Evolutionary conservation across 1,140 invertebrate species (phyloP).

Genomic region (Eulimnadia texana): DNA sequence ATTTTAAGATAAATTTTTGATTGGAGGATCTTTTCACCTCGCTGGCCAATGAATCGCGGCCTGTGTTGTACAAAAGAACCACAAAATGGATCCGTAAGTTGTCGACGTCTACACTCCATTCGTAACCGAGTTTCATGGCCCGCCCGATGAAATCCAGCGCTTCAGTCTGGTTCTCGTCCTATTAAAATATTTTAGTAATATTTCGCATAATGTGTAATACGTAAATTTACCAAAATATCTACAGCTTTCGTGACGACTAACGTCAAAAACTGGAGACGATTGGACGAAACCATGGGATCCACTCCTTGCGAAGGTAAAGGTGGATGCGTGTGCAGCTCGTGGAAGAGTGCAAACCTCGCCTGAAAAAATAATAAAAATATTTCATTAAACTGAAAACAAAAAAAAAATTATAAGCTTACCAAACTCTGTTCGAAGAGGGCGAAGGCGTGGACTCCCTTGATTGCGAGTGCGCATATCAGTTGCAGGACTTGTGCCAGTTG

Average conservation of each 20-base stretch:
- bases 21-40: slow-evolving; percentile 46
- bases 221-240: slow-evolving; percentile 19
- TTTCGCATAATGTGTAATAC: neutral
- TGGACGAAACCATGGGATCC: slow-evolving; percentile 25
- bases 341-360: slow-evolving; percentile 32
- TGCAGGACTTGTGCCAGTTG: slow-evolving; percentile 30
- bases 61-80: slow-evolving; percentile 55
- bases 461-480: slow-evolving; percentile 7
- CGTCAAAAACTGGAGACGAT: slow-evolving; percentile 30
- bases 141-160: slow-evolving; percentile 45
- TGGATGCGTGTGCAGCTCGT: slow-evolving; percentile 30
- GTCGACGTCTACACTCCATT: slow-evolving; percentile 65
- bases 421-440: slow-evolving; percentile 14
- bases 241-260: slow-evolving; percentile 28
- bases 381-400: neutral
- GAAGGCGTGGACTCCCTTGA: slow-evolving; percentile 12
- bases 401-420: neutral
- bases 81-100: slow-evolving; percentile 59
- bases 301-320: slow-evolving; percentile 27
- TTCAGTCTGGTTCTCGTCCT: slow-evolving; percentile 18
- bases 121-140: slow-evolving; percentile 49
- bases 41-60: slow-evolving; percentile 59
- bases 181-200: slow-evolving; percentile 2
- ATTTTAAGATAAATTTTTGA: neutral
- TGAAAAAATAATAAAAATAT: slow-evolving; percentile 22